Base-by-base conservation (phyloP, 2,888 invertebrate species). In the Macrosoma leucophasiata region DNA sequence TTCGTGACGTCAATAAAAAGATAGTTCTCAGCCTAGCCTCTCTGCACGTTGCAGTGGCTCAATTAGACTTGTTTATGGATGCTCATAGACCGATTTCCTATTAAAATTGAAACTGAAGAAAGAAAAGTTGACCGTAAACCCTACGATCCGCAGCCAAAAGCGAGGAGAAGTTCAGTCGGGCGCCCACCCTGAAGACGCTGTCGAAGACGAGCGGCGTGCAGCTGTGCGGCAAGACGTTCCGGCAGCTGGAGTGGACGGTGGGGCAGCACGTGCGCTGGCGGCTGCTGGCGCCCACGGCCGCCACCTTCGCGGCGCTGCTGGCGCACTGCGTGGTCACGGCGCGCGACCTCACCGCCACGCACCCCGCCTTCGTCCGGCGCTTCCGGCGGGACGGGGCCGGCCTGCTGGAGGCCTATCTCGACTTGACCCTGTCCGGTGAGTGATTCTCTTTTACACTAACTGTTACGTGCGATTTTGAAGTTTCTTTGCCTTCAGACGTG, bases 231-330 rank as follows among this genome's bases (percentile, higher is more conserved):
- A 75, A 72, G 45, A 79, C 76, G 0, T 82, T 84, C 56, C 51
- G 76, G 8, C 79, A 82, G 46, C 43, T 84, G 4, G 84, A 84
- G 38, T 82, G 81, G 81, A 79, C 78, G 82, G 77, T 84, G 1
- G 82, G 79, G 3, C 78, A 79, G 46, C 81, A 84, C 22, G 74
- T 72, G 0, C 52, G 70, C 0, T 84, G 84, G 82, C 52, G 78
- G 57, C 52, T 82, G 9, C 43, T 82, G 26, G 54, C 75, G 0
- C 82, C 84, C 1, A 84, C 82, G 0, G 74, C 82, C 0, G 82
- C 69, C 13, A 68, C 78, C 3, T 82, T 75, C 34, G 82, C 82
- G 1, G 62, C 73, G 0, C 41, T 81, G 9, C 42, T 82, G 34
- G 68, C 78, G 0, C 73, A 76, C 39, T 74, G 68, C 25, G 74